Conservation (phyloP, 1,140 invertebrate species). For the Vanessa atalanta region DNA sequence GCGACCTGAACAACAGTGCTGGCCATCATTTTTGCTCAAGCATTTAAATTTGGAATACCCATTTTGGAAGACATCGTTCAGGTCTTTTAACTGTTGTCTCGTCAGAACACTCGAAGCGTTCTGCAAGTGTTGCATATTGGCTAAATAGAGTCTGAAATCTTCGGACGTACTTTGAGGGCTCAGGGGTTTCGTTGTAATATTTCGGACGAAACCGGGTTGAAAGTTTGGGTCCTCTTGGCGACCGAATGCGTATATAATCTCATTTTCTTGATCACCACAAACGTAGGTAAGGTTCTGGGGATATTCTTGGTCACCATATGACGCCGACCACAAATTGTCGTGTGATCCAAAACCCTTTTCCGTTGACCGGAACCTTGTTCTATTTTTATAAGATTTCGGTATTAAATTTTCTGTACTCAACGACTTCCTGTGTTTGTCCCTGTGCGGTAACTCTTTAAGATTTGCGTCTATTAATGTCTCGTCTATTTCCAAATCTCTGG, state of each 20-base stretch:
- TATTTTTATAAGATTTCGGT: conserved; percentile 74
- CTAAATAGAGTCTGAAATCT: conserved; percentile 85
- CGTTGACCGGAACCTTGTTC: conserved; percentile 54
- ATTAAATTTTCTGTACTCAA: conserved; percentile 82
- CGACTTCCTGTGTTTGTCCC: conserved; percentile 79
- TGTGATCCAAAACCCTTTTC: conserved; percentile 76
- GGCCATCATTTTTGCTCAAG: conserved; percentile 53
- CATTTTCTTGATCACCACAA: conserved; percentile 76
- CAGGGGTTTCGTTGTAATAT: conserved; percentile 83
- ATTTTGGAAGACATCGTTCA: conserved; percentile 82
- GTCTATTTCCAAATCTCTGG: conserved; percentile 75
- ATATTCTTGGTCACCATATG: conserved; percentile 63
- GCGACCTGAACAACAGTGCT: conserved; percentile 62
- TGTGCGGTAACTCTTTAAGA: conserved; percentile 64
- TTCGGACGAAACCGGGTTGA: conserved; percentile 71
- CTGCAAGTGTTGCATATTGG: conserved; percentile 86
- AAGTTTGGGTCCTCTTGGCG: conserved; percentile 68
- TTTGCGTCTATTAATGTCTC: conserved; percentile 64
- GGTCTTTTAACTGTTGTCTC: conserved; percentile 79
- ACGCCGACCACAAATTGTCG: conserved; percentile 75
- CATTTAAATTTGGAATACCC: conserved; percentile 74
- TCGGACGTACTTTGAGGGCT: conserved; percentile 83
- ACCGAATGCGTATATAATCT: conserved; percentile 77
- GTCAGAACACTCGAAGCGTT: conserved; percentile 83
- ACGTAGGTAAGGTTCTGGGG: conserved; percentile 74